Evolutionary conservation across 1,140 invertebrate species (phyloP).

Genomic region (Spodoptera litura): DNA sequence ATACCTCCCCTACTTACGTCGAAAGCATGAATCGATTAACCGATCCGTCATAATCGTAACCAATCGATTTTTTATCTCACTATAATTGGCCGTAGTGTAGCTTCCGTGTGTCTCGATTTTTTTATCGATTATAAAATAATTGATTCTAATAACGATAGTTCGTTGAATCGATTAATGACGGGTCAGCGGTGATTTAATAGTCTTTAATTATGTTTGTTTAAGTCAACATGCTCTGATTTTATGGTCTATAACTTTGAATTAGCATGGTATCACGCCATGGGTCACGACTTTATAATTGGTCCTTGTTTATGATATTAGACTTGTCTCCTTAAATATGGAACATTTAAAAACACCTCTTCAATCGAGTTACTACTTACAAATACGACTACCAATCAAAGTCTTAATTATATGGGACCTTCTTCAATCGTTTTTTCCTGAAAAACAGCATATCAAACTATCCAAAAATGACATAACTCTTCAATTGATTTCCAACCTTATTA

Average conservation of each 20-base stretch:
- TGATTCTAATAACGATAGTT: slow-evolving; percentile 65
- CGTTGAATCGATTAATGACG: slow-evolving; percentile 63
- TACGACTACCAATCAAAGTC: too few species aligned
- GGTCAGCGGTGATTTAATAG: slow-evolving; percentile 54
- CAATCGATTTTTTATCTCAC: slow-evolving; percentile 61
- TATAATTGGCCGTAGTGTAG: slow-evolving; percentile 60
- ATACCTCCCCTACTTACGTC: slow-evolving; percentile 71
- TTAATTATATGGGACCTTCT: too few species aligned
- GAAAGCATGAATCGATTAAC: slow-evolving; percentile 66
- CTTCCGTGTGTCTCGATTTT: slow-evolving; percentile 71
- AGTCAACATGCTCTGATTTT: slow-evolving; percentile 25
- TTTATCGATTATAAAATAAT: slow-evolving; percentile 71
- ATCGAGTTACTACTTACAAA: too few species aligned
- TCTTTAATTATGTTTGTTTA: slow-evolving; percentile 36
- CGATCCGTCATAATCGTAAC: slow-evolving; percentile 62
- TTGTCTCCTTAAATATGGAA: too few species aligned
- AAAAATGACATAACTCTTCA: too few species aligned
- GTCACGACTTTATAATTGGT: not conserved
- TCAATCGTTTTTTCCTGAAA: too few species aligned
- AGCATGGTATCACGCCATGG: not conserved
- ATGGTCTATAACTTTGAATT: slow-evolving; percentile 18
- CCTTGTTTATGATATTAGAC: too few species aligned
- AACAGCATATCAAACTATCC: too few species aligned
- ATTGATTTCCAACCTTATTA: too few species aligned
- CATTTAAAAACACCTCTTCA: too few species aligned